Conservation (phyloP, 2,888 invertebrate species). For the Stratiomys singularior region DNA sequence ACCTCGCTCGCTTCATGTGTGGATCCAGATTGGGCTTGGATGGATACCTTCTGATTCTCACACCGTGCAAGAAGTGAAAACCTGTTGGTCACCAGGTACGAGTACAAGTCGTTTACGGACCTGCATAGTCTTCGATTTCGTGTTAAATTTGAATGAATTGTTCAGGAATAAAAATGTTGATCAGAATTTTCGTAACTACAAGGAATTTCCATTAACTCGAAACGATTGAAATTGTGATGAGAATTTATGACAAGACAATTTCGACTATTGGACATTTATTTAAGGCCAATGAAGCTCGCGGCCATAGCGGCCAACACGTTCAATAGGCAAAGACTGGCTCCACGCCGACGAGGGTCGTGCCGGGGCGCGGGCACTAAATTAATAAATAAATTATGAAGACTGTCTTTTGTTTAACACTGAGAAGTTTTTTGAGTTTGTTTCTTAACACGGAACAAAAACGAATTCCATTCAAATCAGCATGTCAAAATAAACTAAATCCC, state of each 20-base stretch:
- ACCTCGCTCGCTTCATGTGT: background rate
- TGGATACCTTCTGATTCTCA: background rate
- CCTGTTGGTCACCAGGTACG: background rate
- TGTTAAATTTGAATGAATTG: background rate
- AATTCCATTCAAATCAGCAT: too few relatives aligned
- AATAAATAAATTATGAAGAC: background rate
- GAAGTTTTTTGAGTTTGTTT: too few relatives aligned
- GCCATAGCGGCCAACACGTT: background rate
- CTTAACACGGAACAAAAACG: too few relatives aligned
- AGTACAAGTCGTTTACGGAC: background rate
- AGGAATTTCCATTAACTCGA: conserved; percentile 14
- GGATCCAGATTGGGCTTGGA: background rate
- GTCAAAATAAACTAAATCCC: too few relatives aligned
- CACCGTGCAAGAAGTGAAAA: background rate
- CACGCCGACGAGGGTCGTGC: background rate
- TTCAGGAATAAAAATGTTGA: background rate
- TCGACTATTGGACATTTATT: background rate
- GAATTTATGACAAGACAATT: conserved; percentile 1
- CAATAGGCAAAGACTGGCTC: background rate
- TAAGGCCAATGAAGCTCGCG: background rate
- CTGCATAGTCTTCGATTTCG: background rate
- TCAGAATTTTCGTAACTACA: conserved; percentile 1
- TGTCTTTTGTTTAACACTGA: background rate
- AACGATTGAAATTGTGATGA: conserved; percentile 4
- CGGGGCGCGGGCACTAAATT: background rate